Conservation (phyloP, 2,797 vertebrate species). For the Sebastiscus tertius region DNA sequence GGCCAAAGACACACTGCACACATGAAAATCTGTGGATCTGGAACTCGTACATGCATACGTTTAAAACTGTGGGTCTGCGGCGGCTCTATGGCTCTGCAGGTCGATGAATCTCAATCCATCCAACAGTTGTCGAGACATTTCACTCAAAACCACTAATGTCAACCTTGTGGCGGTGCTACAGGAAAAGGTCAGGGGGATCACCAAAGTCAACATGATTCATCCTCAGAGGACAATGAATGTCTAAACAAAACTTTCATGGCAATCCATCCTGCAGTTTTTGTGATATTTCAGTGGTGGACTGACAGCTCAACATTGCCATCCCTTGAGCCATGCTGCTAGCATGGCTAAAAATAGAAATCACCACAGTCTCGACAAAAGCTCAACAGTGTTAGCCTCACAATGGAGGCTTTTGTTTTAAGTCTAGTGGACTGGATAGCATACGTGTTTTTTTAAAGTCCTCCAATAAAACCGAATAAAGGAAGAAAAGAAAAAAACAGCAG, state of each 20-base stretch:
- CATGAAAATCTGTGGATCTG: background rate
- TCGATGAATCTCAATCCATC: background rate
- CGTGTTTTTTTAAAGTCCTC: background rate
- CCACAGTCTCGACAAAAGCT: background rate
- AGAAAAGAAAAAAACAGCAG: background rate
- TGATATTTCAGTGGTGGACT: background rate
- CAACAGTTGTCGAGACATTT: background rate
- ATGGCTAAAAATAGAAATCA: background rate
- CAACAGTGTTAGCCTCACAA: accelerated
- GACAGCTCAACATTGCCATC: background rate
- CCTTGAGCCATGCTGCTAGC: background rate
- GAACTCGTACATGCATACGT: too few relatives aligned
- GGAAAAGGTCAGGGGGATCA: background rate
- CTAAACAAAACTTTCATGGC: background rate
- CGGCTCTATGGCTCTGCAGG: background rate
- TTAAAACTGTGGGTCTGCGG: too few relatives aligned
- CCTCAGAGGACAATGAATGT: background rate
- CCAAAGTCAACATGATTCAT: background rate
- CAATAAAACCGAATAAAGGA: background rate
- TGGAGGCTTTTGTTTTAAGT: background rate
- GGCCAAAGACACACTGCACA: background rate
- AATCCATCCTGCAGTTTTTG: background rate
- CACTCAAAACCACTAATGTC: background rate
- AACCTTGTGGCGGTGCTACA: background rate
- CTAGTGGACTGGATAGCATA: background rate